Base-by-base conservation (phyloP, 1,140 invertebrate species). In the Drosophila erecta region DNA sequence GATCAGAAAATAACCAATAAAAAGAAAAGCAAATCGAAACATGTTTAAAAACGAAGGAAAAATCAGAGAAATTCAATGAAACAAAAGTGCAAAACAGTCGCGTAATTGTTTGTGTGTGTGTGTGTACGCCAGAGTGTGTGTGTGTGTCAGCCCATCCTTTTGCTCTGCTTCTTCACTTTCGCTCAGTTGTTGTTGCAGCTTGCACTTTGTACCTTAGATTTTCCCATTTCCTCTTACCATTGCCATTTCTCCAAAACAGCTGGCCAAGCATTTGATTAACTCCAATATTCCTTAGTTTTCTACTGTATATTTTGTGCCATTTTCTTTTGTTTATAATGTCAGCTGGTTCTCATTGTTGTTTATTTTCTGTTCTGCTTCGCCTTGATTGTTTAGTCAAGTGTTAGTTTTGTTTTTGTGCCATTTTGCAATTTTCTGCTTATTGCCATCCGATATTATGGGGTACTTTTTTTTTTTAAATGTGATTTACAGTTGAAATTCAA, bases 141-240 rank as follows among this genome's bases (percentile, higher is more conserved):
- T 30, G 61, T 67, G 43, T 53, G 54, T 65, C 62, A 37, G 83
- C 81, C 83, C 81, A 87, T 87, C 76, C 79, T 89, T 74, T 66
- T 69, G 62, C 40, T 79, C 41, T 55, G 64, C 20, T 17, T 66
- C 43, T 50, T 67, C 58, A 78, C 78, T 85, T 86, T 86, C 81
- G 78, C 58, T 75, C 47, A 55, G 22, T 86, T 74, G 71, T 79
- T 60, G 61, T 50, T 67, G 44, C 50, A 77, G 58, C 59, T 79
- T 84, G 76, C 71, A 87, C 83, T 87, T 87, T 87, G 83, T 83
- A 87, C 83, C 83, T 76, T 69, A 53, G 75, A 83, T 78, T 83
- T 83, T 85, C 57, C 30, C 30, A 27, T 81, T 57, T 55, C 57
- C 54, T 47, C 33, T 81, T 60, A 47, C 8, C 76, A 50, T 69